Evolutionary conservation across 2,113 vertebrate species (phyloP), one percentile per base, ranked within the genome.

Genomic region (Pangasianodon gigas): DNA sequence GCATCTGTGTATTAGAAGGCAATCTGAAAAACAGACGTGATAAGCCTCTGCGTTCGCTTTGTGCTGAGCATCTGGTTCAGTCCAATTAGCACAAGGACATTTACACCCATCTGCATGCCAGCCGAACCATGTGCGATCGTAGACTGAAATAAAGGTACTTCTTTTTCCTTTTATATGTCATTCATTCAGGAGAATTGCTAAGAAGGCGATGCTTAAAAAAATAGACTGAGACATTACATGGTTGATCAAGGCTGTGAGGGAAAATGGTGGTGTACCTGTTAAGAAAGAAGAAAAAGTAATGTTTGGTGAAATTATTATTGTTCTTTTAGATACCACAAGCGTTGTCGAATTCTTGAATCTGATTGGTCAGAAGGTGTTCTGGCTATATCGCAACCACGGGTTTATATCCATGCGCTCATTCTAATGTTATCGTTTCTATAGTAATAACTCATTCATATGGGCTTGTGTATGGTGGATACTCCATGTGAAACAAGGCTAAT

Each of bases 1-100:
- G 65, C 87, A 88, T 81, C 48, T 91, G 95, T 91, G 93, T 95
- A 93, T 93, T 89, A 93, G 90, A 69, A 91, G 94, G 54, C 62
- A 62, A 84, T 91, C 87, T 83, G 80, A n/a, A 75, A 89, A 86
- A 82, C 51, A 51, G 21, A 51, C 29, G 67, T 41, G 88, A 92
- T 92, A 86, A 90, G 75, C 71, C 52, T 37, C 71, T 5, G n/a
- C 11, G 79, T 88, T 51, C 65, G 83, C 52, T 87, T 82, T 56
- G 51, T 19, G 51, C 18, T 3, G 48, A 82, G 24, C 88, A 87
- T 26, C 41, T 85, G 83, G 69, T 80, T 85, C 46, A 85, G 83
- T 52, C 52, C 84, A 89, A 89, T 89, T 89, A 89, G 89, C 84
- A 19, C 84, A 54, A 46, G 37, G 74, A 86, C 75, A 56, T 86